These are phyloP conservation scores for Acrossocheilus wenchowensis DNA, from an alignment of 2,797 vertebrate genomes.

Conservation along the genomic window DNA sequence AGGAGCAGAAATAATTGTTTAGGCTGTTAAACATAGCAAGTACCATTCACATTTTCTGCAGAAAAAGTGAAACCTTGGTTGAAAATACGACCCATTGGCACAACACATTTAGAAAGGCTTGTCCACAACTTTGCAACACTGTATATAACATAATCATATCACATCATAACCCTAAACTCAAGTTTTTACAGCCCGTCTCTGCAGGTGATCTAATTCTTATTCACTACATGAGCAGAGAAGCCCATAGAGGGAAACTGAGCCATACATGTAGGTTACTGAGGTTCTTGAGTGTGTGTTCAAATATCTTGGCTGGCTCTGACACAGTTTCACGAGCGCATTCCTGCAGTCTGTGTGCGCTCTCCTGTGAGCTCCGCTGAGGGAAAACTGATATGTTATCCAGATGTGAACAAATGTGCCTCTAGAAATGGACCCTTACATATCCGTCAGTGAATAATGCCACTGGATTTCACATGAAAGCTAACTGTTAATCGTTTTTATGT, in stretches of 20 bases:
- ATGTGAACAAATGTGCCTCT: slow-evolving; percentile 52
- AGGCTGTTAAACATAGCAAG: neutral
- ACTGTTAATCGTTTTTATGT: neutral
- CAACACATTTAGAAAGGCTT: neutral
- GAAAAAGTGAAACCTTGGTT: neutral
- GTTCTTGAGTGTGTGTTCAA: slow-evolving; percentile 44
- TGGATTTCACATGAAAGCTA: slow-evolving; percentile 41
- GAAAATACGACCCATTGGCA: neutral
- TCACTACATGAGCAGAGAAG: slow-evolving; percentile 24
- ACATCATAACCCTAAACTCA: neutral
- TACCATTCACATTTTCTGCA: neutral
- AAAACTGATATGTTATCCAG: slow-evolving; percentile 57
- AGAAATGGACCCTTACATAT: slow-evolving; percentile 33
- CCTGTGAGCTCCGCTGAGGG: slow-evolving; percentile 34
- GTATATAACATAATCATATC: neutral
- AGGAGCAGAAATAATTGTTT: neutral
- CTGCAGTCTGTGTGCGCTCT: slow-evolving; percentile 32
- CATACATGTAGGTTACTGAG: slow-evolving; percentile 47
- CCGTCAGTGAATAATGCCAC: slow-evolving; percentile 37
- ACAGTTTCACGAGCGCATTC: slow-evolving; percentile 57
- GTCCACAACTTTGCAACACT: neutral
- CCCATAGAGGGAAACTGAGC: slow-evolving; percentile 22
- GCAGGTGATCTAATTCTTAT: slow-evolving; percentile 45
- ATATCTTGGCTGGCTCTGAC: slow-evolving; percentile 41
- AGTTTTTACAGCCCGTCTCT: slow-evolving; percentile 21